These are phyloP conservation scores for Macrobrachium rosenbergii DNA, from an alignment of 1,140 invertebrate species.

Conservation along the genomic window DNA sequence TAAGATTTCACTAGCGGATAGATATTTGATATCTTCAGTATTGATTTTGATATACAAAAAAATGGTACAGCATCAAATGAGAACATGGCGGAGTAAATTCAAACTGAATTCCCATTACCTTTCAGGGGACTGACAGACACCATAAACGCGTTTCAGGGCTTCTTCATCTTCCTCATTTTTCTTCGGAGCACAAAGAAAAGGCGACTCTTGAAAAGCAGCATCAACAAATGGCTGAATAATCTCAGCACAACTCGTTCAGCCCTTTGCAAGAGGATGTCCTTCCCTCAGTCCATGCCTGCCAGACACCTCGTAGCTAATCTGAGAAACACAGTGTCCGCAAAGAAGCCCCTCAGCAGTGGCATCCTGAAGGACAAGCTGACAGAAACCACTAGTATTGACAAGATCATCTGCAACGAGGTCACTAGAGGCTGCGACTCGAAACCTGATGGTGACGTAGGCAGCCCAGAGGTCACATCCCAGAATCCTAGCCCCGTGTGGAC, in stretches of 20 bases:
- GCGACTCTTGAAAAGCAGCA: slow-evolving; percentile 29
- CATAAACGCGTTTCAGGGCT: slow-evolving; percentile 50
- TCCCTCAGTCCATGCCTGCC: neutral
- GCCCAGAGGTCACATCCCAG: neutral
- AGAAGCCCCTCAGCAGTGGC: too few relatives aligned
- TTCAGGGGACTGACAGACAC: slow-evolving; percentile 55
- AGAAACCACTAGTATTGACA: too few relatives aligned
- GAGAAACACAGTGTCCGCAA: neutral
- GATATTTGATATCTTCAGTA: neutral
- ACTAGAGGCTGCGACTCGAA: neutral
- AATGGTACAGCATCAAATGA: too few relatives aligned
- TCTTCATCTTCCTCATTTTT: slow-evolving; percentile 56
- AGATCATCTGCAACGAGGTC: neutral
- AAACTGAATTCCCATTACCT: neutral
- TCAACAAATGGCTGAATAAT: slow-evolving; percentile 3
- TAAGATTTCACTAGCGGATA: too few relatives aligned
- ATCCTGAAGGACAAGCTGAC: too few relatives aligned
- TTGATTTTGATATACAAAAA: neutral
- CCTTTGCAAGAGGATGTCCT: neutral
- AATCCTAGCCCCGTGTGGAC: slow-evolving; percentile 28
- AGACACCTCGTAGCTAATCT: neutral
- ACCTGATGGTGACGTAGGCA: neutral
- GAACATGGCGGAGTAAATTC: too few relatives aligned
- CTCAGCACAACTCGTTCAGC: neutral
- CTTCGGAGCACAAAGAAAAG: slow-evolving; percentile 46